Percentiles rank a stretch among this genome's conserved stretches.
Conservation (phyloP, 2,888 invertebrate genomes). For the Crioceris asparagi region DNA sequence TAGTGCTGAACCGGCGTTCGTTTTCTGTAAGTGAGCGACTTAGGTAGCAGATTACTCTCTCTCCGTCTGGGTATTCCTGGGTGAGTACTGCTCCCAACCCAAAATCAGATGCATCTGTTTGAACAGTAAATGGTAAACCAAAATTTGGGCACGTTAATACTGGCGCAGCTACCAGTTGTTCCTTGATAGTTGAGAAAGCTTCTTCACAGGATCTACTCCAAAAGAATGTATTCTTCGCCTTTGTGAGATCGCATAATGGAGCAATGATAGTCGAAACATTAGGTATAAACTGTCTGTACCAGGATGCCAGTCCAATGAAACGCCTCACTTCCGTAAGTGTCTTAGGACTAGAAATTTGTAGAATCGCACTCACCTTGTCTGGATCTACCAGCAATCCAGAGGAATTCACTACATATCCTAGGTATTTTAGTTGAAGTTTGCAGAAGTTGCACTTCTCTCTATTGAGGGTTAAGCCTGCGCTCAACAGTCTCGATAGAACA, state of each 20-base stretch:
- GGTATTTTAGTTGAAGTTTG: slow-evolving; percentile 6
- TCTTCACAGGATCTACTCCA: slow-evolving; percentile 12
- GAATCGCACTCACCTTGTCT: slow-evolving; percentile 3
- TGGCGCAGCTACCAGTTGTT: slow-evolving; percentile 10
- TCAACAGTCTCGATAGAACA: slow-evolving; percentile 18
- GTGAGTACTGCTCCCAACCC: too few relatives aligned
- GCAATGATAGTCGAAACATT: slow-evolving; percentile 15
- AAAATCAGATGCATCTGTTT: slow-evolving; percentile 17
- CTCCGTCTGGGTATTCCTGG: slow-evolving; percentile 12
- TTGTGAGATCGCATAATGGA: slow-evolving; percentile 10
- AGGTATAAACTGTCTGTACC: slow-evolving; percentile 18
- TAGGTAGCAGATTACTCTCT: slow-evolving; percentile 15
- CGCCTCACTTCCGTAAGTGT: slow-evolving; percentile 4
- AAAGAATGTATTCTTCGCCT: slow-evolving; percentile 10
- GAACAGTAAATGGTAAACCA: slow-evolving; percentile 14
- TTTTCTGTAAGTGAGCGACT: slow-evolving; percentile 12
- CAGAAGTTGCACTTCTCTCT: slow-evolving; percentile 10
- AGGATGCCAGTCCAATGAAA: slow-evolving; percentile 15
- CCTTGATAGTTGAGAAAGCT: slow-evolving; percentile 10
- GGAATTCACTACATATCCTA: slow-evolving; percentile 7
- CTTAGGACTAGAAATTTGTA: slow-evolving; percentile 1
- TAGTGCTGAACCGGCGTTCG: slow-evolving; percentile 15
- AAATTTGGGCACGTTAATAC: slow-evolving; percentile 17
- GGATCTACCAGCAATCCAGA: slow-evolving; percentile 6
- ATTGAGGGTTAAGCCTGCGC: slow-evolving; percentile 19